Conservation (phyloP, 1,140 invertebrate species). For the Rhopalosiphum maidis region DNA sequence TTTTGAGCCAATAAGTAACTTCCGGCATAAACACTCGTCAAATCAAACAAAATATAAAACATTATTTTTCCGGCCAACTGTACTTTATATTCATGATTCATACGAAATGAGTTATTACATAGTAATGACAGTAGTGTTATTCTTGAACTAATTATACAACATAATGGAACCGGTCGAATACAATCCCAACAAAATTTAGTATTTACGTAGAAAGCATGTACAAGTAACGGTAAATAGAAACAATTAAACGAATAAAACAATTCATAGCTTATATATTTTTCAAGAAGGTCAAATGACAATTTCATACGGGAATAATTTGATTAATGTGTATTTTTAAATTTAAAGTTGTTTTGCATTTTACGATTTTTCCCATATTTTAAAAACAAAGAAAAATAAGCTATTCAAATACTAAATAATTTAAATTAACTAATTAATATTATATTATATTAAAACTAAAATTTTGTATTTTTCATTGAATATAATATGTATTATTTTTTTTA, state of each 20-base stretch:
- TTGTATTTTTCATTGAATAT: no score
- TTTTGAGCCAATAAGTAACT: not conserved
- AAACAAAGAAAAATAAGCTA: not conserved
- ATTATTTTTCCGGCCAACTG: not conserved
- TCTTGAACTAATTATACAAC: constrained; percentile 1
- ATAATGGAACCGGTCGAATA: constrained; percentile 29
- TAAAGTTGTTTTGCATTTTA: not conserved
- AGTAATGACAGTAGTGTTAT: constrained; percentile 24
- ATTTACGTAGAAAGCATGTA: not conserved
- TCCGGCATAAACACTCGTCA: not conserved
- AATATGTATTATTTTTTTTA: no score
- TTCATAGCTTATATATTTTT: not conserved
- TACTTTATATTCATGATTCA: constrained; percentile 12
- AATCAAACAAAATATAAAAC: not conserved
- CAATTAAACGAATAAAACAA: not conserved
- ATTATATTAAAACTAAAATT: no score
- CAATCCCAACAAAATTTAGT: not conserved
- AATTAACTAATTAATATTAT: no score
- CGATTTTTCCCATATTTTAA: not conserved
- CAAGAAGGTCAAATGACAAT: not conserved
- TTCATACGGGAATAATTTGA: not conserved
- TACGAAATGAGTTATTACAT: constrained; percentile 23
- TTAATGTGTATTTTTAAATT: not conserved
- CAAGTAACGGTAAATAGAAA: not conserved
- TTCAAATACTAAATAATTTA: no score